Base-by-base conservation (phyloP, 2,888 invertebrate species). In the Theodoxus fluviatilis region DNA sequence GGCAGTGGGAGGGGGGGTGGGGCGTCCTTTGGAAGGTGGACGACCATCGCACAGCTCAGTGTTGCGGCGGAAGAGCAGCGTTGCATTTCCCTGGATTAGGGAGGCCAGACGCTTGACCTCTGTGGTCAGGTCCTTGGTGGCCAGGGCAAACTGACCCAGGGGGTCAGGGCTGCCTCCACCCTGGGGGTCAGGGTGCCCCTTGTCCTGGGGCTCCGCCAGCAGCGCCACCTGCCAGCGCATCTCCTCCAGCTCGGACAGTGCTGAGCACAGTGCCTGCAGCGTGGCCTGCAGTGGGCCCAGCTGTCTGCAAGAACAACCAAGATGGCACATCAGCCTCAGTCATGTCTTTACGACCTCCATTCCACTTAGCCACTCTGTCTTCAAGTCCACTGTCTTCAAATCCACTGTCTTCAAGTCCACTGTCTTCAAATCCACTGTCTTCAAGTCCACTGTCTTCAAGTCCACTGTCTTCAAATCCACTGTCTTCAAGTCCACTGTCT, bases 51-150 rank as follows among this genome's bases (percentile, higher is more conserved):
- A 64, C 43, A 76, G 69, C 57, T 80, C 79, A 18, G 76, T 72
- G 52, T 80, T 78, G 70, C 79, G 77, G 68, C 79, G 80, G 74
- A 86, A 86, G 31, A 86, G 73, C 28, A 83, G 76, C 18, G 81
- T 75, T 28, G 85, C 84, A 74, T 88, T 88, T 59, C 84, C 85
- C 82, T 91, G 95, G 81, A 96, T 95, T 84, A 96, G 94, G 18
- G 95, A 94, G 25, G 95, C 93, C 22, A 94, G 93, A 85, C 94
- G 93, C 76, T 94, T 90, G 49, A 96, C 94, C 88, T 96, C 95
- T 86, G 94, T 94, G 0, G 93, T 94, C 37, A 97, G 90, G 9
- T 94, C 93, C 83, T 94, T 91, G 22, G 95, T 93, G 83, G 94
- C 94, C 12, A 93, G 93, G 74, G 96, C 92, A 72, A 98, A 90